A percentile compares a stretch with the other conserved stretches of the same genome.
Evolutionary conservation across 2,888 invertebrate genomes (phyloP).

Genomic region (Meandrusa payeni): DNA sequence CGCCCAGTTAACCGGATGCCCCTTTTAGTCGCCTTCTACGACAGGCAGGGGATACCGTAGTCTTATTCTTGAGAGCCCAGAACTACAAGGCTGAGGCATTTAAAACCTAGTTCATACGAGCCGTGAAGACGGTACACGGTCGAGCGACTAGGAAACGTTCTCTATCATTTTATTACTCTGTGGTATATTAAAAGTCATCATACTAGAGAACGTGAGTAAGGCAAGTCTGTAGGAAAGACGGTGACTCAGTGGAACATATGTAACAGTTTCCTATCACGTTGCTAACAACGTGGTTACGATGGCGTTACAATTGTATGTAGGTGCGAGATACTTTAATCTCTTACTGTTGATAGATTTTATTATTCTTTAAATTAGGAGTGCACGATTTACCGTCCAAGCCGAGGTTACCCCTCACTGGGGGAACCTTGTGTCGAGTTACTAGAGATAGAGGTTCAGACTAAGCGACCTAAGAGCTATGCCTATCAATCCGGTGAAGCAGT

Average conservation of each 20-base stretch:
- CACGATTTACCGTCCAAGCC: too few relatives aligned
- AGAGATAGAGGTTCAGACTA: too few relatives aligned
- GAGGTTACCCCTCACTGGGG: too few relatives aligned
- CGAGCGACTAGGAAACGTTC: background rate
- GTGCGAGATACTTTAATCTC: background rate
- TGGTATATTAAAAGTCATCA: constrained; percentile 7
- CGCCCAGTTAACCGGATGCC: too few relatives aligned
- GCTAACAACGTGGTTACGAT: constrained; percentile 12
- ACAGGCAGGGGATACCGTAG: too few relatives aligned
- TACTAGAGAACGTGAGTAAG: constrained; percentile 17
- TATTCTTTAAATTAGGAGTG: background rate
- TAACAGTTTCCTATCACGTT: constrained; percentile 17
- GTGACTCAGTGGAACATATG: constrained; percentile 12
- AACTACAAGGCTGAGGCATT: too few relatives aligned
- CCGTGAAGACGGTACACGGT: constrained; percentile 2
- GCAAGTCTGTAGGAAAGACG: constrained; percentile 1
- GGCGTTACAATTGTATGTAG: constrained; percentile 1
- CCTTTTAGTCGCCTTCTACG: too few relatives aligned
- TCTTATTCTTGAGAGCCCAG: too few relatives aligned
- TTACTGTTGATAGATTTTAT: background rate
- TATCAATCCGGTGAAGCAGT: too few relatives aligned
- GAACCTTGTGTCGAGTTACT: too few relatives aligned
- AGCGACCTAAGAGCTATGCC: too few relatives aligned
- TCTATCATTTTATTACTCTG: constrained; percentile 11
- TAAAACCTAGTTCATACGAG: background rate